Base-by-base conservation (phyloP, 2,113 vertebrate species). In the Mugil cephalus region DNA sequence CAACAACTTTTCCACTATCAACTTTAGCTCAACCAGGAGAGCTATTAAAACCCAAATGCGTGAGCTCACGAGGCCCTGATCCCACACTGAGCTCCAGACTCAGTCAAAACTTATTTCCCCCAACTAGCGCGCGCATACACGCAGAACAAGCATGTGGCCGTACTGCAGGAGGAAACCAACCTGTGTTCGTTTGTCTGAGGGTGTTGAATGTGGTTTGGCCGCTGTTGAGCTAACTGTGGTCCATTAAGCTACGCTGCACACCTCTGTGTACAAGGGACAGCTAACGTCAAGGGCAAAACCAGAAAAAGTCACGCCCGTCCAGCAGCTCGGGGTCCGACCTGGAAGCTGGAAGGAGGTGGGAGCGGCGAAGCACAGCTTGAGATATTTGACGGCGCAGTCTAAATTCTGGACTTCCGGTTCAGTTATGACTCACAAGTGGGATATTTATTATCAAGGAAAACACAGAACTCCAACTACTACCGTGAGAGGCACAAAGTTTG, bases 191-290 rank as follows among this genome's bases (percentile, higher is more conserved):
- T 81, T 80, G 80, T 83, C 60, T n/a, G 39, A 55, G 80, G 88
- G 82, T 88, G 82, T 53, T 83, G 69, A 88, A 83, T 87, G 85
- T 77, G 85, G 82, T 90, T 85, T 92, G 84, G 83, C 82, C 77
- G 78, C 73, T 79, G 56, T 70, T 69, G 43, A 72, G 74, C 68
- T 73, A 84, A 74, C 62, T 81, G 70, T 83, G 77, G 77, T 81
- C 73, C 66, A 61, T 85, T 83, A 81, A 74, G 63, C 51, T 80
- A 79, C 64, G 51, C 34, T 59, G 30, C 59, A 73, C 74, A 78
- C 56, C 62, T 65, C 14, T 1, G 34, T 0, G 10, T 56, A 72
- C 10, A 30, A 51, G 55, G 58, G 60, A 52, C 39, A 68, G 67
- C 45, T 45, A 36, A 71, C 42, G 51, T 65, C 24, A 61, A 17